Percentiles rank a stretch among this genome's conserved stretches.
phyloP scores from a whole-genome alignment of 2,888 invertebrate species.

The Crematogaster levior region DNA sequence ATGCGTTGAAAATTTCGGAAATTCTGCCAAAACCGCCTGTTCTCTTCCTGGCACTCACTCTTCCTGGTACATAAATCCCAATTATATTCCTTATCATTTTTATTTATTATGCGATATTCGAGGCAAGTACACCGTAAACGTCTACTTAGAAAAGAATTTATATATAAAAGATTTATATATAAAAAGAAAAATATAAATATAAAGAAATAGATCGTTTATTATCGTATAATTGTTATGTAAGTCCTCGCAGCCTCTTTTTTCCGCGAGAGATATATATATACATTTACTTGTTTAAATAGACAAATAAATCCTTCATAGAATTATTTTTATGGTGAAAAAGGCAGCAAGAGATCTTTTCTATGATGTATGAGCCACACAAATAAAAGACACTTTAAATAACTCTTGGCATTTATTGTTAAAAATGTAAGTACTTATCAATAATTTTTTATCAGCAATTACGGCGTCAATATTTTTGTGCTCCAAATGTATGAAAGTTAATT shows the following conservation, averaged over 20 bases:
- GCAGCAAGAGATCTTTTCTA: background rate
- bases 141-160: background rate
- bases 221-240: constrained; percentile 35
- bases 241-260: constrained; percentile 11
- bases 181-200: background rate
- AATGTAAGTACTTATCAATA: background rate
- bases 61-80: background rate
- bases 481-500: background rate
- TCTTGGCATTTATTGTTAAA: background rate
- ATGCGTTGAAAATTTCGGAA: constrained; percentile 25
- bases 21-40: constrained; percentile 20
- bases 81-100: constrained; percentile 9
- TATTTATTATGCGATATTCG: background rate
- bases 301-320: constrained; percentile 46
- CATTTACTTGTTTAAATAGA: constrained; percentile 28
- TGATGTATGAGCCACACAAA: constrained; percentile 34
- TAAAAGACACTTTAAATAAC: constrained; percentile 9
- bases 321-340: constrained; percentile 43
- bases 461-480: background rate
- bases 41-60: background rate
- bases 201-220: constrained; percentile 13
- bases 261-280: background rate
- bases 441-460: background rate
- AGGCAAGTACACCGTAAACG: background rate
- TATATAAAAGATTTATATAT: background rate